Conservation (phyloP, 2,797 vertebrate genomes). For the Lutjanus argentimaculatus region DNA sequence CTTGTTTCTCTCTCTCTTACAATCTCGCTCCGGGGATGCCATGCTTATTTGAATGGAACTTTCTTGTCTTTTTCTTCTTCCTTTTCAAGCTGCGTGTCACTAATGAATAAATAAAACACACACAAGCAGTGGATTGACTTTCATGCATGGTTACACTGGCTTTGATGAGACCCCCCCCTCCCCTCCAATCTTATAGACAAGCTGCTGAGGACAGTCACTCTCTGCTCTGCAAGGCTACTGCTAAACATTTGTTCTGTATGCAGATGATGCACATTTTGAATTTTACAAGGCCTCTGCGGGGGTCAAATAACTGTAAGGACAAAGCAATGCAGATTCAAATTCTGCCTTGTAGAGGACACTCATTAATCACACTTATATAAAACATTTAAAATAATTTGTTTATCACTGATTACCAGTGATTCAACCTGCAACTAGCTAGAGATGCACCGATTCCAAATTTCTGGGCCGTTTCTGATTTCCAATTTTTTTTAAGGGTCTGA, state of each 20-base stretch:
- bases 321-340: constrained; percentile 16
- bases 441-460: too few species aligned
- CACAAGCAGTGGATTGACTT: constrained; percentile 86
- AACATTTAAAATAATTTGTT: not conserved
- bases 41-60: constrained; percentile 84
- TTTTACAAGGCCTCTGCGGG: constrained; percentile 27
- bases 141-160: constrained; percentile 83
- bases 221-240: constrained; percentile 59
- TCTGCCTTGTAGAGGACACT: not conserved
- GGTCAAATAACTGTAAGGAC: constrained; percentile 50
- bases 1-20: constrained; percentile 60
- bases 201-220: constrained; percentile 78
- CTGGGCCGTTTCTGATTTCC: too few species aligned
- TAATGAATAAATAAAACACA: constrained; percentile 89
- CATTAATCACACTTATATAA: not conserved
- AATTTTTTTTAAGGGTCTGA: too few species aligned
- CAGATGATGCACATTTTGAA: constrained; percentile 59
- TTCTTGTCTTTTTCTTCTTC: constrained; percentile 77
- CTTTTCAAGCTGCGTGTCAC: constrained; percentile 83
- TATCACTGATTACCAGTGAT: not conserved
- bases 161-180: constrained; percentile 77
- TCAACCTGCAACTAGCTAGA: not conserved
- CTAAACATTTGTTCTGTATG: constrained; percentile 70
- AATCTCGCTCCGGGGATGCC: constrained; percentile 75
- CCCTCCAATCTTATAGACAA: constrained; percentile 67